Base-by-base conservation (phyloP, 2,113 vertebrate genomes). In the Oncorhynchus kisutch region DNA sequence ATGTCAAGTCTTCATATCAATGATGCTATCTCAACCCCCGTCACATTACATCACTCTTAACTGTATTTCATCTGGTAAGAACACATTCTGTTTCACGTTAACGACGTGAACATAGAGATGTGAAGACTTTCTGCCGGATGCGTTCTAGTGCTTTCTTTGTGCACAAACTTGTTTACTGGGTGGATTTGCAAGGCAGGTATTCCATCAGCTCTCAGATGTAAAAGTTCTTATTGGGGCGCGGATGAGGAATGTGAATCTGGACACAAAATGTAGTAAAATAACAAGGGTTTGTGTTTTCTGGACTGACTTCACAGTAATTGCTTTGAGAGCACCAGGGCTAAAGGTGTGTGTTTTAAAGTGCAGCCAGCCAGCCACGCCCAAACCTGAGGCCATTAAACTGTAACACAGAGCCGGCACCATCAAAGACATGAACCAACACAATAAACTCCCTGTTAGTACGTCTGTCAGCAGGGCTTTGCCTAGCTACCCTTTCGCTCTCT, bases 381-480 rank as follows among this genome's bases (percentile, higher is more conserved):
- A 49, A 29, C 67, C 74, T 25, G 20, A 80, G 51, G 67, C 72
- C 70, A 70, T 48, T 34, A 73, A 78, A 54, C 12, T 54, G 51
- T 18, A 11, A 78, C 64, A 76, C 20, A 73, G 45, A 82, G 29
- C 48, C 29, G 34, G 59, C 27, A 76, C 76, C 81, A 72, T 82
- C 75, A 85, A 85, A 83, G 79, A 31, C 65, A 65, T 78, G 77
- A 84, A 72, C 3, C 34, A 51, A 80, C 25, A 85, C 76, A 78
- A 78, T 83, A 73, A 72, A 70, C 74, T 79, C 70, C 78, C 75
- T 82, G 81, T 82, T 65, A 78, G 1, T 29, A 31, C 9, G 49
- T 2, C 74, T 78, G 72, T 75, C 83, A 85, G 71, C 6, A 12
- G 18, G 4, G 27, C 64, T 77, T 73, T 69, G 66, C 66, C 7